Evolutionary conservation across 2,888 invertebrate species (phyloP), one percentile per base, ranked within the genome.

Genomic region (Endomychus coccineus): DNA sequence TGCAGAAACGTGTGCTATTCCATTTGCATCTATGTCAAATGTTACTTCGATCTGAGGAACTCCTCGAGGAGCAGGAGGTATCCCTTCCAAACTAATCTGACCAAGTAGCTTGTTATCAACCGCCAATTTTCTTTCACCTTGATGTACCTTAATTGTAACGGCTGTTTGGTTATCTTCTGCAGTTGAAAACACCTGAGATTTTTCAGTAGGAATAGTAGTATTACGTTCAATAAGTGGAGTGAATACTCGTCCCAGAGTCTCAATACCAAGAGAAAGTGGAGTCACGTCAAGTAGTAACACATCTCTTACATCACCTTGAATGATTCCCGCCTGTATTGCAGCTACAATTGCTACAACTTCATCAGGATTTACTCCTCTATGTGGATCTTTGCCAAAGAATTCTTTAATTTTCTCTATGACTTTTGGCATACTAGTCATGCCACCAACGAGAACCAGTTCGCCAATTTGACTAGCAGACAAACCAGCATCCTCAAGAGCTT

Each of bases 71-170:
- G 91, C 96, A 37, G 94, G 97, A 42, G 91, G 97, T 62, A 91
- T 96, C 44, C 92, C 97, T 49, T 88, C 82, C 47, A 94, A 75
- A 35, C 91, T 86, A 71, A 98, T 84, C 58, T 94, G 86, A 31
- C 95, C 98, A 13, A 98, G 72, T 25, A 90, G 62, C 68, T 98
- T 98, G 72, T 99, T 99, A 69, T 95, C 91, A 0, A 67, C 46
- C 0, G 98, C 97, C 97, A 99, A 98, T 70, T 98, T 97, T 56
- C 98, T 82, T 68, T 98, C 98, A 45, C 98, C 98, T 66, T 98
- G 98, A 68, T 86, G 87, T 2, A 98, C 97, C 68, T 98, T 98
- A 69, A 98, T 98, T 70, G 97, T 95, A 1, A 99, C 98, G 65
- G 97, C 96, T 3, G 97, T 97, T 64, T 98, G 98, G 0, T 97